Evolutionary conservation across 2,797 vertebrate species (phyloP).

Genomic region (Kryptolebias ocellatus): DNA sequence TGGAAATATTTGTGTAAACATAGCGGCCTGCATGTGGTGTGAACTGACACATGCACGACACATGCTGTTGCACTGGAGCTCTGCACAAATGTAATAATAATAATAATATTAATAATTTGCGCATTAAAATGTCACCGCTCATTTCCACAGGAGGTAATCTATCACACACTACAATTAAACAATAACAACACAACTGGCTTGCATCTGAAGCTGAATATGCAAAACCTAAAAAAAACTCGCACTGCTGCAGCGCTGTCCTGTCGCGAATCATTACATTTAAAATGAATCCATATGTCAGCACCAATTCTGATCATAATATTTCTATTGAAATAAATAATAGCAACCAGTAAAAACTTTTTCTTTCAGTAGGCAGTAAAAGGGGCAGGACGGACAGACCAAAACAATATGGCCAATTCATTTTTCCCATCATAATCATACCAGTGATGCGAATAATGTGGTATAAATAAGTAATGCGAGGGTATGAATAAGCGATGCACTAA

Average conservation of each 20-base stretch:
- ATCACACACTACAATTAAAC: neutral
- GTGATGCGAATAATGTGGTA: slow-evolving; percentile 39
- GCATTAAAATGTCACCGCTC: slow-evolving; percentile 38
- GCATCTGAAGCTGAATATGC: slow-evolving; percentile 2
- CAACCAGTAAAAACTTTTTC: slow-evolving; percentile 22
- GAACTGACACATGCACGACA: slow-evolving; percentile 44
- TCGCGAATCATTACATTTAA: slow-evolving; percentile 19
- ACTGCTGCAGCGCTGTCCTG: neutral
- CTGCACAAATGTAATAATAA: slow-evolving; percentile 31
- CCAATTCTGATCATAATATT: slow-evolving; percentile 6
- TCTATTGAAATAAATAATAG: slow-evolving; percentile 12
- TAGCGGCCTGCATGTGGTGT: slow-evolving; percentile 35
- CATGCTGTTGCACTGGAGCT: slow-evolving; percentile 45
- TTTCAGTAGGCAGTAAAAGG: slow-evolving; percentile 27
- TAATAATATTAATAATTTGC: slow-evolving; percentile 35
- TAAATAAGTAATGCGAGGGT: slow-evolving; percentile 58
- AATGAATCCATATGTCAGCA: slow-evolving; percentile 24
- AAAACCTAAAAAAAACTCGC: slow-evolving; percentile 8
- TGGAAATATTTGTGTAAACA: slow-evolving; percentile 57
- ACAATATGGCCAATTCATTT: slow-evolving; percentile 49
- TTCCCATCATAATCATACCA: slow-evolving; percentile 50
- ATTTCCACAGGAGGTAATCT: slow-evolving; percentile 22
- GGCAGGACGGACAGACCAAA: slow-evolving; percentile 28
- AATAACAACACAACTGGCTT: neutral
- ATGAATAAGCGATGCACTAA: slow-evolving; percentile 54